Evolutionary conservation across 2,797 vertebrate genomes (phyloP).

Genomic region (Halcyon badia): DNA sequence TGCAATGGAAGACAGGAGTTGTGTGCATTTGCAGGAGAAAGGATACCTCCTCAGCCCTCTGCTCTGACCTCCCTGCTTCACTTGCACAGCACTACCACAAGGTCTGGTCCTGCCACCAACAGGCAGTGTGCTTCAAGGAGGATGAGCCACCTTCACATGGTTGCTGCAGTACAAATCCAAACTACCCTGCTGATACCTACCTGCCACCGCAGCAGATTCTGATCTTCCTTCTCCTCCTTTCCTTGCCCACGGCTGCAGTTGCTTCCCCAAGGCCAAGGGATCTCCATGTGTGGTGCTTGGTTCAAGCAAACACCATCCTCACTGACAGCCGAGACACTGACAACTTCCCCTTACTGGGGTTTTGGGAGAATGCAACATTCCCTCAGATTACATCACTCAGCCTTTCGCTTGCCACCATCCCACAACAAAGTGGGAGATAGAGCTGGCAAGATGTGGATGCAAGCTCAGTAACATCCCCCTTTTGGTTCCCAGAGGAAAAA

Average conservation of each 20-base stretch:
- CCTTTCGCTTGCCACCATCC: neutral
- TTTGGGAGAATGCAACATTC: neutral
- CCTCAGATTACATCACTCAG: neutral
- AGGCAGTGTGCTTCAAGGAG: accelerated
- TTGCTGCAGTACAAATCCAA: neutral
- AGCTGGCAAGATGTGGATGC: neutral
- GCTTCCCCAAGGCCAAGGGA: neutral
- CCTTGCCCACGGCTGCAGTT: neutral
- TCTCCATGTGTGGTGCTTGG: neutral
- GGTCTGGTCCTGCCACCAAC: neutral
- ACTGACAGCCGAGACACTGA: neutral
- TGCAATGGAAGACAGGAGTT: neutral
- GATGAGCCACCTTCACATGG: neutral
- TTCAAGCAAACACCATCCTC: neutral
- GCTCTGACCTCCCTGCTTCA: neutral
- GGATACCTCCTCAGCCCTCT: neutral
- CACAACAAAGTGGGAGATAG: neutral
- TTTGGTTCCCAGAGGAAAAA: neutral
- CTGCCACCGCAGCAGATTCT: neutral
- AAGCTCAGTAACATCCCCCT: neutral
- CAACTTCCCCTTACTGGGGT: neutral
- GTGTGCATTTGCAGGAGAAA: neutral
- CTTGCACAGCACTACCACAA: neutral
- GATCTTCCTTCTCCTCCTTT: neutral
- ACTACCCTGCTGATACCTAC: neutral